Evolutionary conservation across 1,140 invertebrate genomes (phyloP), one percentile per base, ranked within the genome.

Genomic region (Drosophila hydei): DNA sequence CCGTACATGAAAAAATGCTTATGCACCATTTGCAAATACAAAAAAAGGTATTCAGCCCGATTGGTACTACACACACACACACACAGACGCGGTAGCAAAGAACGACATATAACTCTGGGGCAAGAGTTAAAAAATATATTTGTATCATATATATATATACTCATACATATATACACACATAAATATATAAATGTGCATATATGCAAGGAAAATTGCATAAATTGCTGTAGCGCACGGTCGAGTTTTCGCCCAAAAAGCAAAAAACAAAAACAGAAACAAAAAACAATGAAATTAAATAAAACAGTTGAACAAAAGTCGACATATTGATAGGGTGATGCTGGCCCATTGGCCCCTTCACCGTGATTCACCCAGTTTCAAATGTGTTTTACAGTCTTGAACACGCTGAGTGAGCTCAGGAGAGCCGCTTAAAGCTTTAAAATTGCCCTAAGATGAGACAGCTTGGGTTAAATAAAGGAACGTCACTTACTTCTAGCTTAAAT

Each of bases 11-110:
- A 83, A 83, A 83, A 88, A 87, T 88, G 78, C 84, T 85, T 84
- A 87, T 87, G 73, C 77, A 72, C 78, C 78, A 78, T 88, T 81
- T 87, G 77, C 68, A 87, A 77, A 87, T 77, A 70, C 68, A 67
- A 72, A 81, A 78, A 83, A 81, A 83, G 67, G 72, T 75, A 87
- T 88, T 88, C 84, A 70, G 83, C 83, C 68, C 83, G 75, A 87
- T 87, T 87, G 83, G 78, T 76, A 54, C 61, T 59, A 67, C 64
- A 58, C 74, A 58, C 45, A 36, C 64, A 59, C 61, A 43, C 45
- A 60, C 42, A 45, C 36, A 63, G 36, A 38, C 27, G 42, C 75
- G 77, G 73, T 77, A 74, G 74, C 70, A 73, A 63, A 70, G 64
- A 77, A 56, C 63, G 61, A 75, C 70, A 78, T 75, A 87, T 83